Base-by-base conservation (phyloP, 2,113 vertebrate genomes). In the Gadus chalcogrammus region DNA sequence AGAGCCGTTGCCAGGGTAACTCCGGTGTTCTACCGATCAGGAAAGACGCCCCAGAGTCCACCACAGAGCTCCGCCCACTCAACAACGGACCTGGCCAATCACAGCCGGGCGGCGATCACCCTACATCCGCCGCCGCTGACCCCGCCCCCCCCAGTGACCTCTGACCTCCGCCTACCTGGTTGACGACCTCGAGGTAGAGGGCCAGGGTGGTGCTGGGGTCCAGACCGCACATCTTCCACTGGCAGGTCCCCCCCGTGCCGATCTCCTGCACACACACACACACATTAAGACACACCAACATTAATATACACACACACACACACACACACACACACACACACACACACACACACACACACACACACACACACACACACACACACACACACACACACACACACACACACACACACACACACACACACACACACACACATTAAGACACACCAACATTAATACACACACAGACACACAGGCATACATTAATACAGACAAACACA, bases 161-260 rank as follows among this genome's bases (percentile, higher is more conserved):
- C 12, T 12, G 42, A 48, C 42, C 42, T 48, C 42, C 42, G 2
- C 15, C 0, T 93, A 99, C 97, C 95, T 99, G 97, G 88, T 97
- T 99, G 66, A 99, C 96, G 53, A 99, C 95, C 72, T 99, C 97
- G 70, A 99, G 98, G 87, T 97, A 99, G 24, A 98, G 85, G 3
- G 95, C 97, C 78, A 99, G 86, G 0, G 97, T 99, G 82, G 96
- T 96, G 83, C 84, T 93, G 15, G 92, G 94, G 82, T 95, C 97
- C 81, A 98, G 90, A 71, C 95, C 97, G 75, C 97, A 98, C 80
- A 99, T 95, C 90, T 99, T 99, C 97, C 97, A 99, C 53, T 99
- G 97, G 77, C 94, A 95, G 5, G 97, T 99, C 61, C 97, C 96
- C 58, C 96, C 97, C 4, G 95, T 97, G 76, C 97, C 97, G 78